These are phyloP conservation scores for Hexactinellida sp. DNA, from an alignment of 37 sponge, comb jelly and placozoan genomes.

Conservation along the genomic window DNA sequence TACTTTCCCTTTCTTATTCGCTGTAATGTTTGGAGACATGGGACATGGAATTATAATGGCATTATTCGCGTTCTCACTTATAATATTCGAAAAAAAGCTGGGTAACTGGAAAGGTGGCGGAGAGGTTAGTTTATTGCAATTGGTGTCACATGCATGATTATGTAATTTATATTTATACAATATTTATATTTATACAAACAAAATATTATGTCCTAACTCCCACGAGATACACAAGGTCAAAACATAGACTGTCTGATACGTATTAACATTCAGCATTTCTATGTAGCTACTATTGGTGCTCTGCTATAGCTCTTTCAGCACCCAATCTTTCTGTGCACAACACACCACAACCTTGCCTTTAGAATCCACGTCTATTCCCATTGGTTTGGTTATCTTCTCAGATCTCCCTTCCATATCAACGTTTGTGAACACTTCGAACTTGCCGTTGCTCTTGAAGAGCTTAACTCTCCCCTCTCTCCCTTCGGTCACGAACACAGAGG, in stretches of 20 bases:
- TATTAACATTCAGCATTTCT: too few species aligned
- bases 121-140: slow-evolving; percentile 52
- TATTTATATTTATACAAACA: too few species aligned
- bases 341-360: neutral
- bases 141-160: too few species aligned
- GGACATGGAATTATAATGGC: slow-evolving; percentile 92
- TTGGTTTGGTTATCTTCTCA: neutral
- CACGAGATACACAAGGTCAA: too few species aligned
- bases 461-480: neutral
- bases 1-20: slow-evolving; percentile 98
- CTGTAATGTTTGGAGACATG: slow-evolving; percentile 98
- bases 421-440: neutral
- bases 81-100: slow-evolving; percentile 74
- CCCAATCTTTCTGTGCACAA: slow-evolving; percentile 1
- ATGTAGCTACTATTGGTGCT: too few species aligned
- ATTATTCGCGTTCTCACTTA: slow-evolving; percentile 61
- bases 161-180: neutral
- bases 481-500: neutral
- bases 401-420: neutral
- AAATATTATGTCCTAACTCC: too few species aligned
- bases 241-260: too few species aligned
- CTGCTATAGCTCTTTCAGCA: neutral
- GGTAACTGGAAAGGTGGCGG: slow-evolving; percentile 41
- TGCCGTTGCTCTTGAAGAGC: neutral
- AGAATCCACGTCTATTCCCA: neutral